These are phyloP conservation scores for Eumacrocentrus americanus DNA, from an alignment of 2,888 invertebrate species.

Conservation along the genomic window DNA sequence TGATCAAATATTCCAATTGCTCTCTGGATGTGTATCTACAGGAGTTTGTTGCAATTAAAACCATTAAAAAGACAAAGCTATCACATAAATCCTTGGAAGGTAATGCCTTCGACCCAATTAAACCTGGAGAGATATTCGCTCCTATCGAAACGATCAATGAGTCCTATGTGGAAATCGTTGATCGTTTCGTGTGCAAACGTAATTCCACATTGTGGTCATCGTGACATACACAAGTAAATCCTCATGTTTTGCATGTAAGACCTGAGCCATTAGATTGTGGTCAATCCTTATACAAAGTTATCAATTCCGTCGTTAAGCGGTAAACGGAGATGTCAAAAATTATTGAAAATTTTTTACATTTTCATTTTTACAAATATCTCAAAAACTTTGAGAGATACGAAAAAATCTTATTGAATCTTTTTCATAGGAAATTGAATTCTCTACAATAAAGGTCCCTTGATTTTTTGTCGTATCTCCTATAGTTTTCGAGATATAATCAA, in stretches of 20 bases:
- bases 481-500: neutral
- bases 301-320: too few species aligned
- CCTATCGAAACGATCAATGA: neutral
- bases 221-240: constrained; percentile 9
- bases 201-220: constrained; percentile 10
- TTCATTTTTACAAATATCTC: neutral
- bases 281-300: neutral
- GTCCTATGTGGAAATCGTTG: neutral
- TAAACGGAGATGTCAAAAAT: too few species aligned
- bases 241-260: constrained; percentile 11
- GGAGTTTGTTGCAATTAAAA: neutral
- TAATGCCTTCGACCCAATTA: constrained; percentile 13
- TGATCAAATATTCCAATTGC: neutral
- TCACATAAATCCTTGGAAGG: neutral
- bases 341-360: neutral
- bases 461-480: neutral
- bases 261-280: neutral
- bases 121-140: neutral
- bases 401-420: neutral
- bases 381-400: neutral
- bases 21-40: neutral
- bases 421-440: neutral
- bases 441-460: neutral
- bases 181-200: constrained; percentile 14
- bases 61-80: neutral